phyloP scores from a whole-genome alignment of 2,797 vertebrate species.

The Sebastiscus albofasciatus region DNA sequence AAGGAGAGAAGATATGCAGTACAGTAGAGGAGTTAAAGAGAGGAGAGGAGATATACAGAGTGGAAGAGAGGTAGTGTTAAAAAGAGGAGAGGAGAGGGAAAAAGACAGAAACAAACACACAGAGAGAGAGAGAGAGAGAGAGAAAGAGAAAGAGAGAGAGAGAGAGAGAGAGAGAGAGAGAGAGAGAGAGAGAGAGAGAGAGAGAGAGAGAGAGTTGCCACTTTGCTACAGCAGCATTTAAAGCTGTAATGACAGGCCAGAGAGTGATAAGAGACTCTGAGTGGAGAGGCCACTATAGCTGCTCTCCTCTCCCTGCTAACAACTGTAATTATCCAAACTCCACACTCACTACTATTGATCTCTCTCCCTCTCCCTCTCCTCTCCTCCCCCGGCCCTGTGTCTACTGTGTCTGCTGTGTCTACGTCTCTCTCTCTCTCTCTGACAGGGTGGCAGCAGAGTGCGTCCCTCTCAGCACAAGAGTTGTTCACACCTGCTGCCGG shows the following conservation, averaged over 20 bases:
- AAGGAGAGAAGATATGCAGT: neutral
- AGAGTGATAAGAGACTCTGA: constrained; percentile 88
- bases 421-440: constrained; percentile 23
- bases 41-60: neutral
- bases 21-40: neutral
- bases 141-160: no score
- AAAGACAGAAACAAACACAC: neutral
- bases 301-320: constrained; percentile 85
- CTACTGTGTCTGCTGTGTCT: neutral
- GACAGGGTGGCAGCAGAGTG: constrained; percentile 61
- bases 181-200: neutral
- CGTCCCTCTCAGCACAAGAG: constrained; percentile 92
- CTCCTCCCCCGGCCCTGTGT: constrained; percentile 14
- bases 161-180: neutral
- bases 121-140: neutral
- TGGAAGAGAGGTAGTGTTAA: neutral
- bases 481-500: constrained; percentile 89
- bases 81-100: neutral
- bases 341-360: constrained; percentile 95
- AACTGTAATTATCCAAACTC: constrained; percentile 97
- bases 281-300: constrained; percentile 87
- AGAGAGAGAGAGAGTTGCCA: constrained; percentile 45
- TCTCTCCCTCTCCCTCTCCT: constrained; percentile 76
- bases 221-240: constrained; percentile 77
- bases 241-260: constrained; percentile 89